Evolutionary conservation across 2,888 invertebrate species (phyloP), one percentile per base, ranked within the genome.

Genomic region (Pandemis cinnamomeana): DNA sequence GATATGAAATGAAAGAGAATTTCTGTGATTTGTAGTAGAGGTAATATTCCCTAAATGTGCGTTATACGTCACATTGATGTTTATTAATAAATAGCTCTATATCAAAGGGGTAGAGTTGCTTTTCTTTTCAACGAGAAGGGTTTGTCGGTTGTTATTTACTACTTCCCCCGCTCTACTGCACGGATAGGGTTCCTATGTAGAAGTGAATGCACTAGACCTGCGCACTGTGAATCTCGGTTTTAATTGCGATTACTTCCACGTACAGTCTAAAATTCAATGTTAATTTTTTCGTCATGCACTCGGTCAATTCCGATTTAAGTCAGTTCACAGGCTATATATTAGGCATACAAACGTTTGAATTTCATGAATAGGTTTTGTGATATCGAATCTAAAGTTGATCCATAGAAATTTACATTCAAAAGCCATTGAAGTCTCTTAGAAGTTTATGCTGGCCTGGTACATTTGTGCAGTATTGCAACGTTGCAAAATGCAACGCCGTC

Each of bases 151-250:
- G 58, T 58, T 58, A 42, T 61, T 41, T 20, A 13, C 36, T 61
- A 61, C 61, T 41, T 6, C 42, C 41, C n/a, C n/a, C 7, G 13
- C 41, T 10, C 6, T 20, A 55, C 55, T 55, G 20, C 48, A 46
- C 20, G 63, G 55, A 48, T 58, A 63, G 63, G 48, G 10, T 72
- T 68, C 27, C 55, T 72, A 48, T 64, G 72, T 68, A 72, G 63
- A 68, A 53, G 72, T 63, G 51, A 27, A 67, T 72, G 67, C 63
- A 63, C 58, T 72, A 72, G 72, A 72, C 68, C 20, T 72, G 72
- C 72, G 68, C 63, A 63, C 15, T 72, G 3, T 11, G 55, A 55
- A 6, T 7, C 44, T n/a, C 7, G 1, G 55, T 20, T 55, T 20
- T 0, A 51, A n/a, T 36, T 15, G 36, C 20, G 55, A 8, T 15